phyloP scores from a whole-genome alignment of 2,888 invertebrate species.

The Mayetiola destructor region DNA sequence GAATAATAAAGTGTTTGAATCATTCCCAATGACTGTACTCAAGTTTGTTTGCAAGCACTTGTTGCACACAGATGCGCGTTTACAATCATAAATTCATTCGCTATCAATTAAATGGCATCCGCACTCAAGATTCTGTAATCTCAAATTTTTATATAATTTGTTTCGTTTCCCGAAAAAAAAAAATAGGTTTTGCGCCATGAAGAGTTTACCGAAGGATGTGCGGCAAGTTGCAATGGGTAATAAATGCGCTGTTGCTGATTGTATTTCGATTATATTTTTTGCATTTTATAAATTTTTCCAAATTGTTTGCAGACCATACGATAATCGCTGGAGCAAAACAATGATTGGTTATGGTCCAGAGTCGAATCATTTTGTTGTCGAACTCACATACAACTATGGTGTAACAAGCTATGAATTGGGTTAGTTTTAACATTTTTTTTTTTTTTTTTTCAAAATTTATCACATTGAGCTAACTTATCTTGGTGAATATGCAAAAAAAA shows the following conservation, averaged over 20 bases:
- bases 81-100: no score
- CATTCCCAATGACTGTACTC: no score
- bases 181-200: constrained; percentile 90
- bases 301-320: constrained; percentile 62
- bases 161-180: no score
- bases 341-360: constrained; percentile 98
- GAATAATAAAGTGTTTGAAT: no score
- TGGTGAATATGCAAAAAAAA: neutral
- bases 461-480: neutral
- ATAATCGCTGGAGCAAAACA: constrained; percentile 96
- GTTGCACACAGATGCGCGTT: no score
- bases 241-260: constrained; percentile 16
- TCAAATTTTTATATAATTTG: no score
- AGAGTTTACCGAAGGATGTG: constrained; percentile 93
- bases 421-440: constrained; percentile 19
- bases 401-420: constrained; percentile 74
- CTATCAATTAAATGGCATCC: no score
- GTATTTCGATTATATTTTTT: neutral
- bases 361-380: constrained; percentile 85
- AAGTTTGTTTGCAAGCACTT: no score
- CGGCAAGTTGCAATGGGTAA: constrained; percentile 95
- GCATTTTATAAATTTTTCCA: neutral
- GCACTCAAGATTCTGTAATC: no score
- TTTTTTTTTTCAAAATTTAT: neutral
- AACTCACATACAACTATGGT: constrained; percentile 95